Base-by-base conservation (phyloP, 2,797 vertebrate species). In the Chromobotia macracanthus region DNA sequence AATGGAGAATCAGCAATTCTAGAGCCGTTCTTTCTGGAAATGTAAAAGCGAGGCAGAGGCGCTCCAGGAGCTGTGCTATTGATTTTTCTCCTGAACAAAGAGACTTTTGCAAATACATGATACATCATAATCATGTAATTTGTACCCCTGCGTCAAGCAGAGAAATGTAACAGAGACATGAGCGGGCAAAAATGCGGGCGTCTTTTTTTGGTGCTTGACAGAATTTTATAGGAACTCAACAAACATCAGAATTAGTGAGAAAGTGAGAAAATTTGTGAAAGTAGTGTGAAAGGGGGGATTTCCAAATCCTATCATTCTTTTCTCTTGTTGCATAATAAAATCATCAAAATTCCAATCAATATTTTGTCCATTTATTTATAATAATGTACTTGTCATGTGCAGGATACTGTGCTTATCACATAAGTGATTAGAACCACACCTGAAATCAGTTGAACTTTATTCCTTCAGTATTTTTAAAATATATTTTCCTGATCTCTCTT, bases 91-190 rank as follows among this genome's bases (percentile, higher is more conserved):
- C 85, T 28, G 88, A 94, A 95, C 92, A 94, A 95, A 95, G 93
- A 94, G 92, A 92, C 88, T 93, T 92, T 92, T 85, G 89, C 84
- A 71, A 87, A 93, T 93, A 93, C 93, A 95, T 93, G 94, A 93
- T 92, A 92, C 81, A 93, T 95, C 94, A 95, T 95, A 92, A 95
- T 95, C 92, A 93, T 91, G 81, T 93, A 90, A 94, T 95, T 95
- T 95, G 93, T 94, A 94, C 87, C 88, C 92, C 88, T 89, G 89
- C 87, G 92, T 91, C 88, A 85, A 78, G 86, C 90, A 86, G 92
- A 89, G 89, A 92, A 90, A 48, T 82, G 91, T 61, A 79, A 83
- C 71, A 84, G 87, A 90, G 76, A 79, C 79, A 80, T 85, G 85
- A 85, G 89, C 55, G 89, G 83, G 51, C 13, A 89, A 86, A 91